Evolutionary conservation across 1,140 invertebrate species (phyloP), one percentile per base, ranked within the genome.

Genomic region (Paraescarpia echinospica): DNA sequence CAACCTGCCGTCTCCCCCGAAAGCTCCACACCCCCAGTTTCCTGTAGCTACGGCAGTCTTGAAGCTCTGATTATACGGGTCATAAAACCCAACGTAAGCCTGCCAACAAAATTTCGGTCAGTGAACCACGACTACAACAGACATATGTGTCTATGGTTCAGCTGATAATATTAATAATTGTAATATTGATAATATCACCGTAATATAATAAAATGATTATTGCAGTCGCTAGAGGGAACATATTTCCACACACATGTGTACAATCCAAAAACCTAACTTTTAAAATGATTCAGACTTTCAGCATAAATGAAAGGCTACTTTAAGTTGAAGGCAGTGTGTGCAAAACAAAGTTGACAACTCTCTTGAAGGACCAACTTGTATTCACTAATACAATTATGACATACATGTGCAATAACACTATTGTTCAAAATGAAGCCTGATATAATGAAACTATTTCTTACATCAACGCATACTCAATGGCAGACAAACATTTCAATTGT

Each of bases 21-120:
- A 99, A 4, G 98, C 99, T 1, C 99, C 99, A 96, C 99, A 99
- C 6, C 99, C 99, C 99, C 99, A 99, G 96, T 99, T 99, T 48
- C 99, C 99, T 0, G 99, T 99, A 5, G 98, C 98, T 18, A 99
- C 97, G 5, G 97, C 97, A 27, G 59, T 77, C 22, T 18, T 77
- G 59, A 22, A 4, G 9, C 2, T 6, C 59, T 77, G 59, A 77
- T 77, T 77, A 77, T 77, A 77, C 4, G 59, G 59, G 59, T 77
- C 59, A 77, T 77, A 77, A 77, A 77, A 77, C 59, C 59, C 59
- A 27, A 77, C 59, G 22, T 77, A 77, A 31, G 59, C 59, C 59
- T 77, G 59, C 59, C 59, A 77, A 77, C 12, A 1, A 77, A 77
- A 77, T 6, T 77, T 27, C 59, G 22, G 22, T 77, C 59, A 77